Conservation (phyloP, 2,888 invertebrate species). For the Meiosimyza platycephala region DNA sequence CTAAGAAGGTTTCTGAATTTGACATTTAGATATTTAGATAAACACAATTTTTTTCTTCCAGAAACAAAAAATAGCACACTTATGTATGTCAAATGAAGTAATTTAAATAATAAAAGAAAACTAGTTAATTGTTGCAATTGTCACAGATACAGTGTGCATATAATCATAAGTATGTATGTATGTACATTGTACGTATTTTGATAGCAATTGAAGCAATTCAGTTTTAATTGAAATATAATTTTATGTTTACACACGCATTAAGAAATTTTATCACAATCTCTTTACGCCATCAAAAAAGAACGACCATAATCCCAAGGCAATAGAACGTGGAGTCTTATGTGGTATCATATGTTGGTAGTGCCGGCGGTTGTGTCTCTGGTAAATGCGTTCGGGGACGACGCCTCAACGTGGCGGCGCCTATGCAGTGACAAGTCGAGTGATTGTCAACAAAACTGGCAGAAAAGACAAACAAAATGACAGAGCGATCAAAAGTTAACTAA, state of each 20-base stretch:
- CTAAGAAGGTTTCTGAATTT: too few relatives aligned
- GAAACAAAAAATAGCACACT: too few relatives aligned
- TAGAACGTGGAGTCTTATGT: not conserved
- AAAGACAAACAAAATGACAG: constrained; percentile 26
- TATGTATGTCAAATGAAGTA: too few relatives aligned
- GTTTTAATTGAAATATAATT: constrained; percentile 38
- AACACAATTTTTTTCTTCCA: too few relatives aligned
- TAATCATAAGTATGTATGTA: too few relatives aligned
- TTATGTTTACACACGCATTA: constrained; percentile 35
- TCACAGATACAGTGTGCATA: too few relatives aligned
- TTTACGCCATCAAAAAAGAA: not conserved
- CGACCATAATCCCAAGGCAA: not conserved
- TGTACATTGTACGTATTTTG: constrained; percentile 10
- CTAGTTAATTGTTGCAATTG: too few relatives aligned
- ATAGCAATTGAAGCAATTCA: constrained; percentile 37
- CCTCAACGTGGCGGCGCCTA: constrained; percentile 20
- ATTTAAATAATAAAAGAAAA: too few relatives aligned
- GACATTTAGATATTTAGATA: too few relatives aligned
- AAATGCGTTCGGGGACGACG: not conserved
- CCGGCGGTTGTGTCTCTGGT: not conserved
- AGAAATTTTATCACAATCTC: constrained; percentile 19
- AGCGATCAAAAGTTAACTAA: constrained; percentile 19
- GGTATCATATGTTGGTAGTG: not conserved
- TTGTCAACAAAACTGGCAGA: constrained; percentile 29
- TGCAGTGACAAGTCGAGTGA: constrained; percentile 31